phyloP scores from a whole-genome alignment of 2,113 vertebrate genomes.

The Myotis davidii region DNA sequence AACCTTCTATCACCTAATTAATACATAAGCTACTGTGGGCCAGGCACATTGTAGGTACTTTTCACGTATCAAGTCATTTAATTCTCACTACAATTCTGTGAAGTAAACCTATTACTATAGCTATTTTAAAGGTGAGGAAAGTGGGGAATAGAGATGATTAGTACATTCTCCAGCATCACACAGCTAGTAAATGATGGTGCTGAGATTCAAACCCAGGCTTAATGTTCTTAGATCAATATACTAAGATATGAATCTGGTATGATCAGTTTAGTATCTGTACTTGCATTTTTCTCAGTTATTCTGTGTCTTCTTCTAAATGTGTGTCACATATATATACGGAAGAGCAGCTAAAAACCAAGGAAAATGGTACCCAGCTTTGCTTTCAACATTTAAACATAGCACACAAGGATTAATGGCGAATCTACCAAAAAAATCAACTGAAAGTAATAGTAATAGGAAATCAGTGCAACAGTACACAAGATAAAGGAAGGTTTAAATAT shows the following conservation, averaged over 20 bases:
- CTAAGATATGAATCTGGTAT: not conserved
- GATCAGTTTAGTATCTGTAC: not conserved
- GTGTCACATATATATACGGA: not conserved
- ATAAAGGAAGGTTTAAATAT: not conserved
- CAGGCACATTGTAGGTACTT: not conserved
- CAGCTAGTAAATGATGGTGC: not conserved
- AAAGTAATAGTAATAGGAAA: constrained; percentile 1
- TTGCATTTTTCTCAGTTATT: constrained; percentile 13
- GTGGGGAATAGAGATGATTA: not conserved
- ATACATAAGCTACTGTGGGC: not conserved
- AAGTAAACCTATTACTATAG: not conserved
- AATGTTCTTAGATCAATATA: not conserved
- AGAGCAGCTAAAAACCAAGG: constrained; percentile 19
- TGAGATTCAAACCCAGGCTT: not conserved
- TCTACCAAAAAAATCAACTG: not conserved
- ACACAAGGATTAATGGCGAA: not conserved
- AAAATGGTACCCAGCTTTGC: not conserved
- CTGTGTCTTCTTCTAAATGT: constrained; percentile 3
- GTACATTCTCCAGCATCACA: not conserved
- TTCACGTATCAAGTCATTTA: constrained; percentile 3
- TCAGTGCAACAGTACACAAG: not conserved
- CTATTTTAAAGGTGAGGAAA: constrained; percentile 11
- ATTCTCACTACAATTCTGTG: not conserved
- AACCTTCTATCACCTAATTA: not conserved
- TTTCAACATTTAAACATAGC: not conserved